Conservation (phyloP, 2,113 vertebrate species). For the Phylloscopus trochilus region DNA sequence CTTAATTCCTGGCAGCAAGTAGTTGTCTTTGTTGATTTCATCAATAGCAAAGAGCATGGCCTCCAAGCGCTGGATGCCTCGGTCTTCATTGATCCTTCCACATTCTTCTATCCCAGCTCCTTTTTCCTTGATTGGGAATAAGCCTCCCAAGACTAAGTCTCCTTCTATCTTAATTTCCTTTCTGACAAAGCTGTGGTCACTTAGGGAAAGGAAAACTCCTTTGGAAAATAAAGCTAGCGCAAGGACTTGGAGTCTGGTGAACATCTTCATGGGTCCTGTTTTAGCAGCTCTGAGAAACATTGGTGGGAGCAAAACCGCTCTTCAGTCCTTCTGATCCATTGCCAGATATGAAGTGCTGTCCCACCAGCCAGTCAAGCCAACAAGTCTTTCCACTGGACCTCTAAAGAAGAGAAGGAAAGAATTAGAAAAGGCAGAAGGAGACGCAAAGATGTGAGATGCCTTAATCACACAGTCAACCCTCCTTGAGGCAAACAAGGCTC, state of each 20-base stretch:
- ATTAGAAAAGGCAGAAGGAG: slow-evolving; percentile 42
- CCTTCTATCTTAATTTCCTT: slow-evolving; percentile 97
- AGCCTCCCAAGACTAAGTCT: slow-evolving; percentile 92
- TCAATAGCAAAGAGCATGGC: slow-evolving; percentile 98
- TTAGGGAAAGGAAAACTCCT: slow-evolving; percentile 82
- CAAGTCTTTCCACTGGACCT: slow-evolving; percentile 68
- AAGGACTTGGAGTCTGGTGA: slow-evolving; percentile 78
- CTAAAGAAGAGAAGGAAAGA: slow-evolving; percentile 71
- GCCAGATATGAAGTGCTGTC: slow-evolving; percentile 60
- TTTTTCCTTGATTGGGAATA: slow-evolving; percentile 98
- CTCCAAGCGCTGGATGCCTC: slow-evolving; percentile 95
- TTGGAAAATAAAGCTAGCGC: slow-evolving; percentile 86
- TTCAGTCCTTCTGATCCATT: slow-evolving; percentile 77
- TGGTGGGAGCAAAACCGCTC: slow-evolving; percentile 13
- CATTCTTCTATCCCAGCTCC: slow-evolving; percentile 93
- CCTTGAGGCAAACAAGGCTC: neutral
- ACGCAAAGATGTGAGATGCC: neutral
- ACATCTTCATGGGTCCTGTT: slow-evolving; percentile 79
- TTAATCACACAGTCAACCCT: neutral
- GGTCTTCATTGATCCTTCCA: slow-evolving; percentile 92
- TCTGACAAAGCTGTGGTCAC: slow-evolving; percentile 86
- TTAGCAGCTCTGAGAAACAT: slow-evolving; percentile 57
- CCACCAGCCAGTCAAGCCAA: slow-evolving; percentile 69
- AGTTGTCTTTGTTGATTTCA: slow-evolving; percentile 88
- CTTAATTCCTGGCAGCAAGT: slow-evolving; percentile 88